Percentiles rank a stretch among this genome's conserved stretches.
These are phyloP conservation scores for Gymnorhina tibicen DNA, from an alignment of 2,113 vertebrate species.

Conservation along the genomic window DNA sequence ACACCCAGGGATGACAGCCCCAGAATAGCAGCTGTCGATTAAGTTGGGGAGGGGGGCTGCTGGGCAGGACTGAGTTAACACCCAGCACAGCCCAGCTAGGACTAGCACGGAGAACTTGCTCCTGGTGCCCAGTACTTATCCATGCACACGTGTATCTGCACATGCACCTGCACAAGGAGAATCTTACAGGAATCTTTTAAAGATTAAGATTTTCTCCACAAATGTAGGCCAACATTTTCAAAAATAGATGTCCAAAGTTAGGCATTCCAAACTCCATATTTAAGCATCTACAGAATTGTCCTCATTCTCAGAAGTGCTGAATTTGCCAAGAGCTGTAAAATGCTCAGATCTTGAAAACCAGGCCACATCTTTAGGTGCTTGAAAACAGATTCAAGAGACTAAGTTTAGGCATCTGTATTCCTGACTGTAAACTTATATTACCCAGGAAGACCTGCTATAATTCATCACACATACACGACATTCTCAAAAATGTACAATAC, in stretches of 20 bases:
- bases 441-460: neutral
- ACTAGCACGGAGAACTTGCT: neutral
- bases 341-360: slow-evolving; percentile 52
- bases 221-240: slow-evolving; percentile 55
- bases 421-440: slow-evolving; percentile 28
- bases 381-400: slow-evolving; percentile 45
- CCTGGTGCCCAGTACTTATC: neutral
- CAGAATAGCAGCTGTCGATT: neutral
- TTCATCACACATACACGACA: slow-evolving; percentile 4
- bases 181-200: neutral
- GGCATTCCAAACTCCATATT: slow-evolving; percentile 55
- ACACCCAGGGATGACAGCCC: neutral
- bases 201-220: slow-evolving; percentile 3
- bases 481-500: neutral
- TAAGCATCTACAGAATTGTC: slow-evolving; percentile 52
- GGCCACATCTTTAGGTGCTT: slow-evolving; percentile 57
- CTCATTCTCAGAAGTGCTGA: slow-evolving; percentile 60
- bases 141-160: accelerated
- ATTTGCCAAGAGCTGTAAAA: slow-evolving; percentile 51
- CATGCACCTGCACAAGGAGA: neutral
- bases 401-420: slow-evolving; percentile 35
- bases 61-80: neutral
- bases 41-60: neutral
- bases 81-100: neutral
- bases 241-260: slow-evolving; percentile 64